Base-by-base conservation (phyloP, 2,113 vertebrate genomes). In the Salvelinus namaycush region DNA sequence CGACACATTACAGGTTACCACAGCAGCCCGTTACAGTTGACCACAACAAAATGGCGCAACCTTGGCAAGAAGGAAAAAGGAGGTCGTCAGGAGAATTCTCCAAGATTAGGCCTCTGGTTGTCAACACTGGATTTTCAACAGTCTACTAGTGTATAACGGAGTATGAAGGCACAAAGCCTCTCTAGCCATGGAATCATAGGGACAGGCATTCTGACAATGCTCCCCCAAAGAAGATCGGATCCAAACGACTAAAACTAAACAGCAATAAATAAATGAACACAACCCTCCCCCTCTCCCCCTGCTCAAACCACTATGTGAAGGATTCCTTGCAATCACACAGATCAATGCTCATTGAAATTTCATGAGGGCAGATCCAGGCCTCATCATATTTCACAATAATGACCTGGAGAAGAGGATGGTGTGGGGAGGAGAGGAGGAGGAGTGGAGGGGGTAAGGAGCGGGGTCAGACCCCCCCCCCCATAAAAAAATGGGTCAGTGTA, bases 321-420 rank as follows among this genome's bases (percentile, higher is more conserved):
- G 88, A 91, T 89, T 86, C 87, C 80, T 80, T 57, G 81, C 88
- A 92, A 93, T 88, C 90, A 90, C 89, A 87, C 84, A 80, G 91
- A 95, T 95, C 94, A 91, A 90, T 93, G 93, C 89, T 94, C 92
- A 95, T 92, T 93, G 93, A 95, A 95, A 96, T 93, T 94, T 95
- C 92, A 95, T 95, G 92, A 95, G 91, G 90, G 86, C 81, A 91
- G 65, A 31, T 27, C 24, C 26, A 78, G 74, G 68, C 87, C 84
- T 86, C 90, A 87, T 95, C 95, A 87, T 92, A 91, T 95, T 96
- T 95, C 93, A 93, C 91, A 89, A 90, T 94, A 94, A 94, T 76
- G 82, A 89, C 84, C 81, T 18, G 9, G 84, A 83, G 71, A 86
- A 87, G 90, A 68, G 78, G 77, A 76, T 79, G 72, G 72, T 67